These are phyloP conservation scores for Nesometra sesokonis DNA, from an alignment of 35 echinoderm and acorn worm genomes.

Conservation along the genomic window DNA sequence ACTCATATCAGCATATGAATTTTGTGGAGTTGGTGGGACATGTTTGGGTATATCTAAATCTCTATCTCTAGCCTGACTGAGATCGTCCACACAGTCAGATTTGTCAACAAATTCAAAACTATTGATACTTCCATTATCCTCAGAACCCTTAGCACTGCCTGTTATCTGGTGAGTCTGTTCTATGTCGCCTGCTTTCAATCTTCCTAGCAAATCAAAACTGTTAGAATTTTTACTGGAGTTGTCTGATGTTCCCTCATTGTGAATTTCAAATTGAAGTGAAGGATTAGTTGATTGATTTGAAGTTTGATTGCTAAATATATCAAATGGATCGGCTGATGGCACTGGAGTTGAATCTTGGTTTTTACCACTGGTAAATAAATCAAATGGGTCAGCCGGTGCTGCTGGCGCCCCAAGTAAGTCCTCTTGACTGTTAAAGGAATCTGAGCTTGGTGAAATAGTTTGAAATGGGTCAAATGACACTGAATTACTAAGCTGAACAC, in stretches of 20 bases:
- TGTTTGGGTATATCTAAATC: background rate
- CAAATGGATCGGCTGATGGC: background rate
- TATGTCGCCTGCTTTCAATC: too few relatives aligned
- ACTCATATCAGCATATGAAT: background rate
- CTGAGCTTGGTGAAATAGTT: background rate
- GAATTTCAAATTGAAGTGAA: background rate
- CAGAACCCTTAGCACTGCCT: background rate
- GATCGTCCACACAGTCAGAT: background rate
- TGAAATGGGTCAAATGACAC: background rate
- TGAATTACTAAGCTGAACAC: background rate
- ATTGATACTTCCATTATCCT: background rate
- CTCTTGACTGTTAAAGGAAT: background rate
- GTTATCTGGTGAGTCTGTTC: too few relatives aligned
- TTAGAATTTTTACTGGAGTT: too few relatives aligned
- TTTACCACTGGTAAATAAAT: background rate
- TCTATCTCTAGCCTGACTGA: background rate
- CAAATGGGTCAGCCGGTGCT: background rate
- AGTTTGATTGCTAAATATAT: background rate
- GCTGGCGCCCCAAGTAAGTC: background rate
- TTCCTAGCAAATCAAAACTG: too few relatives aligned
- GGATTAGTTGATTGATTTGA: background rate
- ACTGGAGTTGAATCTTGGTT: background rate
- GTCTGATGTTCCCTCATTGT: too few relatives aligned
- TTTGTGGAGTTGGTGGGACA: background rate
- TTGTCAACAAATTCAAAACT: background rate